Evolutionary conservation across 2,797 vertebrate species (phyloP), one percentile per base, ranked within the genome.

Genomic region (Phrynocephalus vlangalii): DNA sequence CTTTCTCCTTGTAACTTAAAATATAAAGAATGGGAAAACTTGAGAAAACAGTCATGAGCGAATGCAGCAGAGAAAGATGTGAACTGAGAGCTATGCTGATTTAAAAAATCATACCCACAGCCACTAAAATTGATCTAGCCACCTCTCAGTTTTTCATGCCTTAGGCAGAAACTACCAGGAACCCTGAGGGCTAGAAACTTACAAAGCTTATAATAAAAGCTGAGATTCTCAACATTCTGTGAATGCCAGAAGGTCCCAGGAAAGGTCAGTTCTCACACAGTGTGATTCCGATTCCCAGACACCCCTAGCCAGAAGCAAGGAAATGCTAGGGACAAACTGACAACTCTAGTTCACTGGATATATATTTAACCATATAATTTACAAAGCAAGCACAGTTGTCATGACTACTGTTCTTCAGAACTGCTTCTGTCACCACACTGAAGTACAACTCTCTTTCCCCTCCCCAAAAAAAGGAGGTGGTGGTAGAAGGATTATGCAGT

Each of bases 121-220:
- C 33, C 18, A 22, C 79, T 82, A 63, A 68, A 77, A 83, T 87
- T 60, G 68, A 76, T 11, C 11, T 68, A 68, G 63, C 18, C 44
- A 78, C 63, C 48, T 70, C 73, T 87, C 24, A 38, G n/a, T 67
- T 82, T 76, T 22, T 76, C 44, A 76, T 66, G 60, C 63, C 73
- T 70, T 26, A 68, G 63, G 72, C 72, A 87, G 22, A 56, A 68
- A 68, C 33, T 30, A 8, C 16, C 28, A 78, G 24, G 6, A 60
- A 38, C 80, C 80, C 80, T 56, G 50, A 87, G 81, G 86, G n/a
- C 80, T 87, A 87, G 80, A 78, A 87, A 87, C 86, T 60, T 83
- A 66, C 50, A 63, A 22, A 24, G 22, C 66, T 56, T 56, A 79
- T 6, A 77, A 83, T 56, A 63, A 83, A 70, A 63, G 13, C 22